phyloP scores from a whole-genome alignment of 2,113 vertebrate genomes.

The Mus pahari region DNA sequence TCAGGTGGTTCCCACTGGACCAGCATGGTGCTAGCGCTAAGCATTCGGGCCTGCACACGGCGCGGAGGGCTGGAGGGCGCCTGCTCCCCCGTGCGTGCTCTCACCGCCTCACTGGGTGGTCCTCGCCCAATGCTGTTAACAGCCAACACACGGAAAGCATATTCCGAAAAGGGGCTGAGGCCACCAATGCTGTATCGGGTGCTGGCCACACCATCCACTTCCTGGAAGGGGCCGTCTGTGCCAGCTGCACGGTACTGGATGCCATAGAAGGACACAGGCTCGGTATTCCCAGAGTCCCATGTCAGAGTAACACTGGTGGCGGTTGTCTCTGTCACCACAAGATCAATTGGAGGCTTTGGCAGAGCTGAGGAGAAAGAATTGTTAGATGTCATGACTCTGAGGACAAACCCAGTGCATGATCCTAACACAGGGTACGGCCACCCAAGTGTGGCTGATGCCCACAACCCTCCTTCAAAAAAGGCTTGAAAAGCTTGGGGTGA shows the following conservation, averaged over 20 bases:
- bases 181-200: constrained; percentile 98
- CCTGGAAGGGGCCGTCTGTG: constrained; percentile 93
- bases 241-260: constrained; percentile 95
- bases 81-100: constrained; percentile 95
- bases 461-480: not conserved
- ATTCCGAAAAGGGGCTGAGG: constrained; percentile 96
- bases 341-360: constrained; percentile 93
- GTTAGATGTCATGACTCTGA: constrained; percentile 53
- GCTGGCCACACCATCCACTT: constrained; percentile 98
- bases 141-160: constrained; percentile 94
- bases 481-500: not conserved
- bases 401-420: constrained; percentile 65
- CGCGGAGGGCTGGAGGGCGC: constrained; percentile 96
- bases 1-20: constrained; percentile 97
- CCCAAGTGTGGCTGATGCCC: not conserved
- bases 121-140: constrained; percentile 98
- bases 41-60: constrained; percentile 94
- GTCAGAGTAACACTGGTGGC: constrained; percentile 98
- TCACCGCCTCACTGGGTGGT: constrained; percentile 90
- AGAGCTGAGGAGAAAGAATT: constrained; percentile 89
- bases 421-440: not conserved
- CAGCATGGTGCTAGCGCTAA: constrained; percentile 96
- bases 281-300: constrained; percentile 97
- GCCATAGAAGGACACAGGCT: constrained; percentile 95
- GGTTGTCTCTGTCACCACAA: constrained; percentile 96